Evolutionary conservation across 2,797 vertebrate genomes (phyloP).

Genomic region (Sebastes nivosus): DNA sequence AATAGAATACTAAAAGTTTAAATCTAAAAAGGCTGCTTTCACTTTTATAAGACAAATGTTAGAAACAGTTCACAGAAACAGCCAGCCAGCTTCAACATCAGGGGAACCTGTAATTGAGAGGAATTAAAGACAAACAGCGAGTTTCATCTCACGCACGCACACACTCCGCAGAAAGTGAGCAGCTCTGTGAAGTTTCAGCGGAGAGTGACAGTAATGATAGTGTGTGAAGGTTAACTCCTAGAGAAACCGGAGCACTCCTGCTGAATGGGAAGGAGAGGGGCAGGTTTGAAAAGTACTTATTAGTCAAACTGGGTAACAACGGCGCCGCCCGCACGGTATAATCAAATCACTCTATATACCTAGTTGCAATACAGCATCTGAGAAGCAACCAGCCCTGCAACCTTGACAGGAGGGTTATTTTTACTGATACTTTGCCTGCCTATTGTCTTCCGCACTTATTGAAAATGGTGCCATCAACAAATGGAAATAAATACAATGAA

Average conservation of each 20-base stretch:
- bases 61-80: conserved; percentile 35
- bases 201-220: conserved; percentile 82
- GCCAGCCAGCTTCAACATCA: conserved; percentile 44
- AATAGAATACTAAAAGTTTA: not conserved
- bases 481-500: conserved; percentile 88
- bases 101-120: conserved; percentile 63
- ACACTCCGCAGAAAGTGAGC: conserved; percentile 52
- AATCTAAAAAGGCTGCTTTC: conserved; percentile 24
- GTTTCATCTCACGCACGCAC: conserved; percentile 32
- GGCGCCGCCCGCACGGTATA: conserved; percentile 83
- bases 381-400: conserved; percentile 52
- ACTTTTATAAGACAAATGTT: conserved; percentile 36
- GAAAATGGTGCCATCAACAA: conserved; percentile 79
- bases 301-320: conserved; percentile 91
- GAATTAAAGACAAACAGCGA: conserved; percentile 71
- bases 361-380: conserved; percentile 86
- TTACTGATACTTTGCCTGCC: conserved; percentile 62
- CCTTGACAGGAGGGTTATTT: conserved; percentile 82
- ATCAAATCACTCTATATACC: conserved; percentile 88
- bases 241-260: conserved; percentile 76
- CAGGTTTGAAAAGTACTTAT: conserved; percentile 85
- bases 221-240: conserved; percentile 80
- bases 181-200: conserved; percentile 74
- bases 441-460: conserved; percentile 62
- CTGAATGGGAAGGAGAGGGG: conserved; percentile 73